These are phyloP conservation scores for Matsumyia berberina DNA, from an alignment of 2,888 invertebrate genomes.

Conservation along the genomic window DNA sequence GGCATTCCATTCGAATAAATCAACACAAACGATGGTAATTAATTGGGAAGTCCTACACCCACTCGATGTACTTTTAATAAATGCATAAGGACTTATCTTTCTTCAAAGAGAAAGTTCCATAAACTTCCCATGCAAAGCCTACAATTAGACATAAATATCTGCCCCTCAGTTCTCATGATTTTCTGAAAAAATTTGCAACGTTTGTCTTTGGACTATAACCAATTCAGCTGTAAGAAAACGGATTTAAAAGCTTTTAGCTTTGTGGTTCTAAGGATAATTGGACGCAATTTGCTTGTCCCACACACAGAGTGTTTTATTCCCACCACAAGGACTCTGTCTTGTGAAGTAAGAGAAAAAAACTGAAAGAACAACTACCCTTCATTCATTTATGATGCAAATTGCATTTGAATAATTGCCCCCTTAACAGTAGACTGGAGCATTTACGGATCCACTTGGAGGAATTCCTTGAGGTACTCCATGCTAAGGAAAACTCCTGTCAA, in stretches of 20 bases:
- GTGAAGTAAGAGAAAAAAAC: too few species aligned
- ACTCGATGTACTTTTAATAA: neutral
- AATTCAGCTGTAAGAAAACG: neutral
- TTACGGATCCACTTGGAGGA: too few species aligned
- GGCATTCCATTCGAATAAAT: constrained; percentile 36
- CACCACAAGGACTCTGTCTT: too few species aligned
- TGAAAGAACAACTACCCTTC: too few species aligned
- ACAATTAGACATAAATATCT: neutral
- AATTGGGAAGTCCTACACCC: constrained; percentile 20
- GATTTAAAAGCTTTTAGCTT: neutral
- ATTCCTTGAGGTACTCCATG: too few species aligned
- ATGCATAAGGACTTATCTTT: neutral
- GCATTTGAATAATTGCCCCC: too few species aligned
- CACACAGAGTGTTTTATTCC: constrained; percentile 3
- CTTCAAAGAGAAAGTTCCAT: neutral
- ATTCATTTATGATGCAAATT: constrained; percentile 48
- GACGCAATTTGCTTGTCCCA: neutral
- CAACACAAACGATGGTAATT: constrained; percentile 36
- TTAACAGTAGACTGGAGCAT: too few species aligned
- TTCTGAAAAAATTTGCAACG: too few species aligned
- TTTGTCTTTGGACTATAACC: too few species aligned
- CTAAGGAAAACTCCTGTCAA: too few species aligned
- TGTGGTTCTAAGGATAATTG: too few species aligned
- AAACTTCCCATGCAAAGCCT: neutral
- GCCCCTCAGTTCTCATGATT: too few species aligned